Conservation (phyloP, 2,888 invertebrate genomes). For the Hesperia comma region DNA sequence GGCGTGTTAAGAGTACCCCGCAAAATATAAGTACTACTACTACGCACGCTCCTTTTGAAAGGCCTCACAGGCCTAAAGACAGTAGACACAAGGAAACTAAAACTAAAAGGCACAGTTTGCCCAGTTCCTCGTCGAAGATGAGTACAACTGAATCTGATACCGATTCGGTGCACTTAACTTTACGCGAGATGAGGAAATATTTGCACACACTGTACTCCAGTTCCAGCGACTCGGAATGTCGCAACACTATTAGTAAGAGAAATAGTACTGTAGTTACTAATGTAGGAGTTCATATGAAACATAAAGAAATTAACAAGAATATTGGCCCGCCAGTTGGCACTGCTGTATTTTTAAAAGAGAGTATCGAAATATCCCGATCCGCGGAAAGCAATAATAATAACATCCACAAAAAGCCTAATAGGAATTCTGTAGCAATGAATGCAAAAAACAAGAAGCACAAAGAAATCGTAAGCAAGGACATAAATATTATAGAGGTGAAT, state of each 20-base stretch:
- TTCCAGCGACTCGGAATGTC: conserved; percentile 86
- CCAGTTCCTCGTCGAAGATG: conserved; percentile 85
- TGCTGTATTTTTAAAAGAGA: conserved; percentile 66
- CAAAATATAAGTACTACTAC: conserved; percentile 64
- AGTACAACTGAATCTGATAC: conserved; percentile 82
- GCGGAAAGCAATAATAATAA: conserved; percentile 78
- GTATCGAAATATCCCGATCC: conserved; percentile 59
- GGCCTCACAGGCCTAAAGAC: conserved; percentile 62
- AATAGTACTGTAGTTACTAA: conserved; percentile 74
- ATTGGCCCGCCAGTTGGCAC: conserved; percentile 41
- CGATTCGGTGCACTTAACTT: conserved; percentile 91
- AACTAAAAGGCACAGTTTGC: conserved; percentile 88
- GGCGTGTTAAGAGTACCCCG: conserved; percentile 67
- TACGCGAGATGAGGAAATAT: conserved; percentile 93
- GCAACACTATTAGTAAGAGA: conserved; percentile 76
- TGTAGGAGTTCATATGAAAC: conserved; percentile 67
- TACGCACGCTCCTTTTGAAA: conserved; percentile 56
- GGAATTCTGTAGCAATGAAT: conserved; percentile 84
- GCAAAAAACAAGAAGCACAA: conserved; percentile 86
- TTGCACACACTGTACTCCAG: conserved; percentile 92
- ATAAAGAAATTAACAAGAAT: conserved; percentile 51
- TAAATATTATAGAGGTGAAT: conserved; percentile 55
- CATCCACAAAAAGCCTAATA: conserved; percentile 75
- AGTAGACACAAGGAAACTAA: conserved; percentile 67
- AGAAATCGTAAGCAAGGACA: conserved; percentile 64